A percentile compares a stretch with the other conserved stretches of the same genome.
Evolutionary conservation across 2,888 invertebrate genomes (phyloP).

Genomic region (Dolichomitus sp.): DNA sequence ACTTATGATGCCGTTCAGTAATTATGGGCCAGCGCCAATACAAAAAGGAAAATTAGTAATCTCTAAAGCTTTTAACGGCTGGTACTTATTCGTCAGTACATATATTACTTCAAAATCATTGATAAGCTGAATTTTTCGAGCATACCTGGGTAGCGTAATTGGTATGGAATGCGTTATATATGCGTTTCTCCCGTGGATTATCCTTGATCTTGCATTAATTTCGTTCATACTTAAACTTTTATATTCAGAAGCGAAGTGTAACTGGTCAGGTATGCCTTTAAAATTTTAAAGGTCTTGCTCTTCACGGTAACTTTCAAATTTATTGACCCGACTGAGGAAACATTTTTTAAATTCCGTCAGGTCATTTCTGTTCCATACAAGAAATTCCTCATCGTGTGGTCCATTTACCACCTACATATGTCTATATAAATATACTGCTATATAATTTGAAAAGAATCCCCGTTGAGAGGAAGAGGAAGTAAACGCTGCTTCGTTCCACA

Average conservation of each 20-base stretch:
- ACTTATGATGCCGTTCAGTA: too few species aligned
- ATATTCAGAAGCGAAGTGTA: background rate
- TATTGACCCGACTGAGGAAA: background rate
- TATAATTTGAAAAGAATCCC: background rate
- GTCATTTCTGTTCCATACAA: background rate
- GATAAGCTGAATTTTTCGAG: too few species aligned
- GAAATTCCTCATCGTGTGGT: constrained; percentile 2
- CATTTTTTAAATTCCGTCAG: constrained; percentile 2
- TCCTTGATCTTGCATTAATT: background rate
- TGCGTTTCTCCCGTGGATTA: too few species aligned
- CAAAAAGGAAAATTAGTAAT: too few species aligned
- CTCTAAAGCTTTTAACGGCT: too few species aligned
- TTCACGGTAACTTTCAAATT: too few species aligned
- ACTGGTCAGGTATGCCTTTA: background rate
- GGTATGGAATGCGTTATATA: too few species aligned
- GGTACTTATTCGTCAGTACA: too few species aligned
- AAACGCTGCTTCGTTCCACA: constrained; percentile 18
- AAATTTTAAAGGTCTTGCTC: background rate
- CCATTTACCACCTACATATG: constrained; percentile 1
- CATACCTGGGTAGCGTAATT: too few species aligned
- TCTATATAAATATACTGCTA: background rate
- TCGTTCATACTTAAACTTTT: background rate
- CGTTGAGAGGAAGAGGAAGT: constrained; percentile 29
- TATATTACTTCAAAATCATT: too few species aligned
- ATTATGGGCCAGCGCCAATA: too few species aligned